phyloP scores from a whole-genome alignment of 2,888 invertebrate species.

The Limnephilus lunatus region DNA sequence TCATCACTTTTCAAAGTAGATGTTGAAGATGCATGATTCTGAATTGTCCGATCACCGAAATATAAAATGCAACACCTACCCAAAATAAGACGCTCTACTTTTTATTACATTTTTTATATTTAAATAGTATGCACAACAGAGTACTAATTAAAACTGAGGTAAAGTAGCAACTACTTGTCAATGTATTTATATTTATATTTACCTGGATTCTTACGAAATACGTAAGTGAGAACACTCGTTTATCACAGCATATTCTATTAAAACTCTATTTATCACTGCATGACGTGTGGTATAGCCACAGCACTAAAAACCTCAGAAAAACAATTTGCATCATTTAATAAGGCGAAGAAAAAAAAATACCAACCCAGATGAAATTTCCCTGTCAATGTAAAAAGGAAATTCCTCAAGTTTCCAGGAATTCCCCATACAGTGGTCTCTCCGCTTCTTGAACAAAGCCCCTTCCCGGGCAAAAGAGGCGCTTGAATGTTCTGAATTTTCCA shows the following conservation, averaged over 20 bases:
- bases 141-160: too few relatives aligned
- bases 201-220: too few relatives aligned
- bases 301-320: background rate
- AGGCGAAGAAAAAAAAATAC: background rate
- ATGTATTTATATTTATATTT: background rate
- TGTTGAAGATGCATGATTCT: too few relatives aligned
- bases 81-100: too few relatives aligned
- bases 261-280: background rate
- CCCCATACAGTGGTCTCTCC: slow-evolving; percentile 5
- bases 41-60: too few relatives aligned
- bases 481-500: slow-evolving; percentile 48
- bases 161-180: background rate
- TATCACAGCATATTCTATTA: too few relatives aligned
- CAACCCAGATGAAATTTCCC: background rate
- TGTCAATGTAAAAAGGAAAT: slow-evolving; percentile 35
- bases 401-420: slow-evolving; percentile 23
- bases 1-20: too few relatives aligned
- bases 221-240: too few relatives aligned
- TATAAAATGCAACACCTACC: too few relatives aligned
- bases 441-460: slow-evolving; percentile 25
- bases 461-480: slow-evolving; percentile 2
- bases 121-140: too few relatives aligned
- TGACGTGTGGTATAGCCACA: background rate
- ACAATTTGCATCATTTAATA: background rate
- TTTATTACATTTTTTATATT: too few relatives aligned